Evolutionary conservation across 2,888 invertebrate species (phyloP).

Genomic region (Drosophila falleni): DNA sequence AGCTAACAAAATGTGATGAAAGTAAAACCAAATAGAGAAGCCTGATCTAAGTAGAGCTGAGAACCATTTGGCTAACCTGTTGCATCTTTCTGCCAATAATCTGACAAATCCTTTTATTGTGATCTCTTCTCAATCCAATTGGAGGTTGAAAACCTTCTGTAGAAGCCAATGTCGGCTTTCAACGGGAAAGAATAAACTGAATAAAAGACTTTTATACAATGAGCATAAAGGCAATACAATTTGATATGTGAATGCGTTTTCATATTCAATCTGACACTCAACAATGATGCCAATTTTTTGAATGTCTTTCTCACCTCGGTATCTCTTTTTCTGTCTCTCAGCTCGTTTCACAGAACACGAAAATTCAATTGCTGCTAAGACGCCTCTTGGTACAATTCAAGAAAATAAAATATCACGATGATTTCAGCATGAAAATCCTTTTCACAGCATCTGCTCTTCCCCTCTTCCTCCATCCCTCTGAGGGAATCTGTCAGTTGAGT

Average conservation of each 20-base stretch:
- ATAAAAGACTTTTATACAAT: slow-evolving; percentile 23
- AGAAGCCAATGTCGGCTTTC: too few relatives aligned
- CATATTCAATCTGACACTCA: slow-evolving; percentile 68
- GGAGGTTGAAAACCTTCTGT: slow-evolving; percentile 2
- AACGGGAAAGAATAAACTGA: slow-evolving; percentile 1
- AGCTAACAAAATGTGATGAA: background rate
- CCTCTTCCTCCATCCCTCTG: background rate
- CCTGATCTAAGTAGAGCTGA: background rate
- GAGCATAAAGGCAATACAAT: slow-evolving; percentile 48
- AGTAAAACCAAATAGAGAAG: background rate
- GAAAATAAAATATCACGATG: slow-evolving; percentile 17
- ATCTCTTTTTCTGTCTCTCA: background rate
- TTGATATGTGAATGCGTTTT: slow-evolving; percentile 52
- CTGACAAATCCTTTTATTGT: slow-evolving; percentile 35
- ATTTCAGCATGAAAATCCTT: slow-evolving; percentile 33
- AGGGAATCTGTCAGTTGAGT: slow-evolving; percentile 7
- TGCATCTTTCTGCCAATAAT: slow-evolving; percentile 17
- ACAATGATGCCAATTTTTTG: slow-evolving; percentile 63
- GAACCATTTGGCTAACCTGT: slow-evolving; percentile 21
- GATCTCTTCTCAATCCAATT: slow-evolving; percentile 11
- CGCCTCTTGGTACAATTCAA: slow-evolving; percentile 11
- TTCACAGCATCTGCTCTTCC: slow-evolving; percentile 7
- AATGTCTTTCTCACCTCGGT: background rate
- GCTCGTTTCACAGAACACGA: slow-evolving; percentile 8
- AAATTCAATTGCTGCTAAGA: slow-evolving; percentile 38